These are phyloP conservation scores for Tyrannus savana DNA, from an alignment of 2,113 vertebrate species.

Conservation along the genomic window DNA sequence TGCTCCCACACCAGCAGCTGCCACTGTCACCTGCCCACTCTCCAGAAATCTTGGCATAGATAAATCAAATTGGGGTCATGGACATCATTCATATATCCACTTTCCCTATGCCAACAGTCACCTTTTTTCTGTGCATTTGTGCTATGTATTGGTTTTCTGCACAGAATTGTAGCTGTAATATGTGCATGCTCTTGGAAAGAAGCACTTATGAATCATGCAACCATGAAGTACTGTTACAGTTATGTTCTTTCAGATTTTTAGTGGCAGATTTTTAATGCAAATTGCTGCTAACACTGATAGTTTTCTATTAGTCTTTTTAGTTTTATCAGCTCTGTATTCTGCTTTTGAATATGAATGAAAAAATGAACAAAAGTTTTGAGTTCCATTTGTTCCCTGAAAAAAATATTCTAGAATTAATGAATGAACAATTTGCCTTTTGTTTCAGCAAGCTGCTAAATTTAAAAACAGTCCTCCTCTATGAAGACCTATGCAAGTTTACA, in stretches of 20 bases:
- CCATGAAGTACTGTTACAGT: neutral
- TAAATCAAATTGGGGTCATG: neutral
- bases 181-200: neutral
- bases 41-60: neutral
- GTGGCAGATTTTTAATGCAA: neutral
- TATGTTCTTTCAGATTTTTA: neutral
- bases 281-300: neutral
- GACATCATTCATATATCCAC: neutral
- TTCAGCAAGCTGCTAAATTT: neutral
- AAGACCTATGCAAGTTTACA: neutral
- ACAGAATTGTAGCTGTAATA: neutral
- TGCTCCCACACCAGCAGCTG: slow-evolving; percentile 20
- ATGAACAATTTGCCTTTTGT: neutral
- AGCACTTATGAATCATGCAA: neutral
- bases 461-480: neutral
- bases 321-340: neutral
- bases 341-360: neutral
- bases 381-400: neutral
- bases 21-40: neutral
- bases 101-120: neutral
- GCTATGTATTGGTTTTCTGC: neutral
- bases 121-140: neutral
- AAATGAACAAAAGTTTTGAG: neutral
- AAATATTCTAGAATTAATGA: neutral
- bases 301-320: neutral